Percentiles rank a stretch among this genome's conserved stretches.
Conservation (phyloP, 2,113 vertebrate genomes). For the Eulemur macaco region DNA sequence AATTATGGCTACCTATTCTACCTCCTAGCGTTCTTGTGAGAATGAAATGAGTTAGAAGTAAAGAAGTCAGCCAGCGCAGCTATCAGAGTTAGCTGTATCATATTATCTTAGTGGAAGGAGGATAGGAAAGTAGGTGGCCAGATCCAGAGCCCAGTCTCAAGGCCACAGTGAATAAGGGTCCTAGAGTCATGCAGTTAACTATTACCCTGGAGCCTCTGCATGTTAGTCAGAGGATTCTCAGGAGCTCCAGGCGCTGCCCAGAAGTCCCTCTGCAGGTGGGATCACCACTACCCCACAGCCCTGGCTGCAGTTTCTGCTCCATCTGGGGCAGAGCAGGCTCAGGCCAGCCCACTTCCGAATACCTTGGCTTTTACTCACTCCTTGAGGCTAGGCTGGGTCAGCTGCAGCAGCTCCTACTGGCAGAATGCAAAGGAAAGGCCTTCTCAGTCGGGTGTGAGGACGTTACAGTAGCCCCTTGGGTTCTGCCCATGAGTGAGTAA, state of each 20-base stretch:
- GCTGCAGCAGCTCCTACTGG: background rate
- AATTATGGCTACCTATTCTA: background rate
- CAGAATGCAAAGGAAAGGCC: background rate
- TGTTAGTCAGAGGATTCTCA: background rate
- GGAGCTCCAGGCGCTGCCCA: background rate
- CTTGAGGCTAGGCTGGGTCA: background rate
- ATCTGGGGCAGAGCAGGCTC: background rate
- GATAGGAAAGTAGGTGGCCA: background rate
- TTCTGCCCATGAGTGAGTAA: background rate
- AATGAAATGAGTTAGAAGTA: constrained; percentile 18
- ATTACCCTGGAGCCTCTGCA: background rate
- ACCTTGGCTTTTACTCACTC: background rate
- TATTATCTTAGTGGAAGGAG: background rate
- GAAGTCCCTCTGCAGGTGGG: background rate
- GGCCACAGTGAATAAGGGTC: background rate
- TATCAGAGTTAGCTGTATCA: background rate
- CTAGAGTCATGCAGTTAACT: background rate
- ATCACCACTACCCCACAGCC: background rate
- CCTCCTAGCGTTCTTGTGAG: background rate
- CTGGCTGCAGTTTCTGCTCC: accelerated
- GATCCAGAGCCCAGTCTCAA: background rate
- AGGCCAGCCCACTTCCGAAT: background rate
- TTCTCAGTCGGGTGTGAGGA: background rate
- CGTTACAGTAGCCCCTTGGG: background rate
- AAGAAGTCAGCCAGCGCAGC: constrained; percentile 16